Conservation (phyloP, 2,797 vertebrate genomes). For the Alcedo quadribrachys region DNA sequence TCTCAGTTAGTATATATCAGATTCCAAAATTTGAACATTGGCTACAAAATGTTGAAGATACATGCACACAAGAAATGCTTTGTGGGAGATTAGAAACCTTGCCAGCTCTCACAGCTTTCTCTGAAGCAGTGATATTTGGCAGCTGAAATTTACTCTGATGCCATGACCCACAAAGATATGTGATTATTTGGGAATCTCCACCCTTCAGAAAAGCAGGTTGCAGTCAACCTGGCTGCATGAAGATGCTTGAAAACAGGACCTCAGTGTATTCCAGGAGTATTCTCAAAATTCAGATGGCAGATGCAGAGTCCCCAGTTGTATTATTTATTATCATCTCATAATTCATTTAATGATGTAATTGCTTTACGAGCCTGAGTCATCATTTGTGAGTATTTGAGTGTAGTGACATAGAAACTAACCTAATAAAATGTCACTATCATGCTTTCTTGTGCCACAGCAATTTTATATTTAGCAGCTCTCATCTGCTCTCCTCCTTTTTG, state of each 20-base stretch:
- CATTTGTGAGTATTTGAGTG: slow-evolving; percentile 17
- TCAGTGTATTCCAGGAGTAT: neutral
- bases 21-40: neutral
- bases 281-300: slow-evolving; percentile 7
- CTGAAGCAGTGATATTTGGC: neutral
- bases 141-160: neutral
- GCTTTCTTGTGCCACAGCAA: neutral
- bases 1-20: neutral
- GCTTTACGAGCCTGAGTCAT: neutral
- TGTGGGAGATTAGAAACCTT: neutral
- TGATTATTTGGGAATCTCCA: neutral
- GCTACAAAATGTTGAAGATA: neutral
- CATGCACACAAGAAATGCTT: neutral
- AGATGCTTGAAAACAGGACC: neutral
- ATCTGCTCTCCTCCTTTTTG: neutral
- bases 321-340: slow-evolving; percentile 37
- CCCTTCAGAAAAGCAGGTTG: neutral
- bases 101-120: neutral
- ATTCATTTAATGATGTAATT: slow-evolving; percentile 44
- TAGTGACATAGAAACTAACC: slow-evolving; percentile 10
- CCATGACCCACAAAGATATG: neutral
- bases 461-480: neutral
- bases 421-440: neutral
- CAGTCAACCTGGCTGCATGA: neutral
- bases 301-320: neutral